Evolutionary conservation across 2,797 vertebrate species (phyloP).

Genomic region (Caiman crocodilus): DNA sequence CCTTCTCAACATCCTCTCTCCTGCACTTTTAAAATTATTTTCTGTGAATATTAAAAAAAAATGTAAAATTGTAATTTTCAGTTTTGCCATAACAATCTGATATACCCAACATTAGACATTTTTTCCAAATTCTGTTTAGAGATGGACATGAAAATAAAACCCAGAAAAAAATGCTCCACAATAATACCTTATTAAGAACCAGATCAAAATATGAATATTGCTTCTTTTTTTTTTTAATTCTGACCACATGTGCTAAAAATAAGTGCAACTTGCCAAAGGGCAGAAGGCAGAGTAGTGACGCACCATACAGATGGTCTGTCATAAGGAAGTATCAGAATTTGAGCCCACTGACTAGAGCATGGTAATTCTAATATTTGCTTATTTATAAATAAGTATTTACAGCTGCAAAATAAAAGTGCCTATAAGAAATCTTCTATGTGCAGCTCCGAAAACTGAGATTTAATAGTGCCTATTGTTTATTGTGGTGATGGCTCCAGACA

Average conservation of each 20-base stretch:
- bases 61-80: not conserved
- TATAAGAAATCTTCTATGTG: not conserved
- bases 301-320: too few relatives aligned
- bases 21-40: not conserved
- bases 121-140: not conserved
- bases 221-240: not conserved
- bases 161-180: not conserved
- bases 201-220: not conserved
- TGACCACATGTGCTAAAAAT: not conserved
- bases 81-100: not conserved
- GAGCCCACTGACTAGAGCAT: accelerated
- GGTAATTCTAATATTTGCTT: accelerated
- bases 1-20: not conserved
- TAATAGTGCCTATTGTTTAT: not conserved
- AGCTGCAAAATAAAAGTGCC: not conserved
- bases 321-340: not conserved
- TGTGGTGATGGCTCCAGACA: too few relatives aligned
- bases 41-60: too few relatives aligned
- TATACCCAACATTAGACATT: not conserved
- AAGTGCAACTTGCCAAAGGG: not conserved
- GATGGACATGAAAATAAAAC: not conserved
- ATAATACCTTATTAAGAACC: not conserved
- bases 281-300: too few relatives aligned
- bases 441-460: not conserved
- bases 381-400: not conserved